Evolutionary conservation across 37 sponge, comb jelly and placozoan genomes (phyloP).

Genomic region (Chondrilla cf. caribensis): DNA sequence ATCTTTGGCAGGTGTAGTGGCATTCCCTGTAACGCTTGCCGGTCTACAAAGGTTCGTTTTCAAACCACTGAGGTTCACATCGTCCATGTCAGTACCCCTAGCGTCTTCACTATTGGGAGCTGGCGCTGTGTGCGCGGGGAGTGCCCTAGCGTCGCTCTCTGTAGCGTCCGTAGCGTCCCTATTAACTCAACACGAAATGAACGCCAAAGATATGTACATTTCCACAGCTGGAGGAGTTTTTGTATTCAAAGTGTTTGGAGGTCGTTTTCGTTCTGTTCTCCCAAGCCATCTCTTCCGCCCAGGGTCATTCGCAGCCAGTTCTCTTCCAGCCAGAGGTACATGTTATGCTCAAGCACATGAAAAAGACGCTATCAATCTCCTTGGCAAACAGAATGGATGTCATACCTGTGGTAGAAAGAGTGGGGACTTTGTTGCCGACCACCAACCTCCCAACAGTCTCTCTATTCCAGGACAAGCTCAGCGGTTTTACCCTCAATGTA

Average conservation of each 20-base stretch:
- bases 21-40: slow-evolving; percentile 61
- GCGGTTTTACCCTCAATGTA: slow-evolving; percentile 75
- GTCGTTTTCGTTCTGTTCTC: slow-evolving; percentile 62
- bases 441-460: slow-evolving; percentile 69
- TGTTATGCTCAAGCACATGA: slow-evolving; percentile 33
- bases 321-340: slow-evolving; percentile 49
- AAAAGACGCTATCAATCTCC: slow-evolving; percentile 23
- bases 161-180: background rate
- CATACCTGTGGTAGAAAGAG: slow-evolving; percentile 62
- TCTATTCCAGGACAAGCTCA: slow-evolving; percentile 6
- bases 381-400: slow-evolving; percentile 62
- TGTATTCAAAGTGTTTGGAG: slow-evolving; percentile 63
- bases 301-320: slow-evolving; percentile 66
- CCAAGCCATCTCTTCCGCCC: slow-evolving; percentile 61
- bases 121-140: slow-evolving; percentile 34
- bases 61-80: slow-evolving; percentile 51
- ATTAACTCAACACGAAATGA: background rate
- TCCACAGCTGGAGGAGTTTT: slow-evolving; percentile 37
- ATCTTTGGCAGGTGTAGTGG: slow-evolving; percentile 34
- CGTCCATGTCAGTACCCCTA: background rate
- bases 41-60: slow-evolving; percentile 41
- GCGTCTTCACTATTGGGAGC: slow-evolving; percentile 40
- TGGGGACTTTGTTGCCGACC: slow-evolving; percentile 53
- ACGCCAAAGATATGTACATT: background rate
- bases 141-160: slow-evolving; percentile 41